Conservation (phyloP, 2,797 vertebrate species). For the Acanthiza pusilla region DNA sequence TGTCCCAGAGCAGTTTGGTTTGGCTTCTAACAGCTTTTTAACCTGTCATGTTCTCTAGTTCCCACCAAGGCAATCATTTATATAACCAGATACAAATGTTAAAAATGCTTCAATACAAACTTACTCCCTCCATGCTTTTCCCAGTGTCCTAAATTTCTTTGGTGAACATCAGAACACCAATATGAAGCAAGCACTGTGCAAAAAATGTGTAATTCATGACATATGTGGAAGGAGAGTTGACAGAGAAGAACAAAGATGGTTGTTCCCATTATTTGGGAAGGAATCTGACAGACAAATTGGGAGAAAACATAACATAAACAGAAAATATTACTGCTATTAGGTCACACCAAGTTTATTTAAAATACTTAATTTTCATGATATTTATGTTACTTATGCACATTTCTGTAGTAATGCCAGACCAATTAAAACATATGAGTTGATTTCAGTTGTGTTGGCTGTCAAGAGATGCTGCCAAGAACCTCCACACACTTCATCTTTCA, state of each 20-base stretch:
- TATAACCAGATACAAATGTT: background rate
- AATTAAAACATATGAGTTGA: background rate
- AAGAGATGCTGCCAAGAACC: slow-evolving; percentile 29
- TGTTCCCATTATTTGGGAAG: background rate
- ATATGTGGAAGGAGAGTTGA: background rate
- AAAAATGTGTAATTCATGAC: background rate
- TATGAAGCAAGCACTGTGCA: background rate
- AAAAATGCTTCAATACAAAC: background rate
- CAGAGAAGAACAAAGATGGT: background rate
- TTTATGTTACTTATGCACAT: background rate
- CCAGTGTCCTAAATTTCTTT: background rate
- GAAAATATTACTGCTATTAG: background rate
- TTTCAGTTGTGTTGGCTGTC: slow-evolving; percentile 16
- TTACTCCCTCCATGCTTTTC: background rate
- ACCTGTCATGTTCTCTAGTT: background rate
- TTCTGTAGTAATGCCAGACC: background rate
- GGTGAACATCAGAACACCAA: background rate
- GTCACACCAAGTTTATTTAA: background rate
- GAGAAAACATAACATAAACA: background rate
- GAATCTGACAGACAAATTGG: background rate
- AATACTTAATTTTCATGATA: background rate
- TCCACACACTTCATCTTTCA: background rate
- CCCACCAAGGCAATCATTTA: background rate
- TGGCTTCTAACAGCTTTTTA: background rate
- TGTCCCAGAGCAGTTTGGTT: background rate